Conservation (phyloP, 2,797 vertebrate species). For the Sebastes itinus region DNA sequence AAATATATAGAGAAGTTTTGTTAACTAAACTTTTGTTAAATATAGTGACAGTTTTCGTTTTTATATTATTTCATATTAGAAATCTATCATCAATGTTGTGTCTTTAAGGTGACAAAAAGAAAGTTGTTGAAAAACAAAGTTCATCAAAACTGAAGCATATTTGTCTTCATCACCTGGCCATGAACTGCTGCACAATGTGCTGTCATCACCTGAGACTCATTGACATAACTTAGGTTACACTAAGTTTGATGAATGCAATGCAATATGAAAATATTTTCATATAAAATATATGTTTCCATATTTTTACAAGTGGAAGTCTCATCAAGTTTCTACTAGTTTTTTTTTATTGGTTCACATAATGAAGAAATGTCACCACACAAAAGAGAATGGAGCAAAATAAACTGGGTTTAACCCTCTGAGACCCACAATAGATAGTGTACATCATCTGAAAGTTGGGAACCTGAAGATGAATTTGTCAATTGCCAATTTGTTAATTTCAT, state of each 20-base stretch:
- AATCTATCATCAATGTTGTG: not conserved
- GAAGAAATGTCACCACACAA: constrained; percentile 29
- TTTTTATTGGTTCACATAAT: constrained; percentile 21
- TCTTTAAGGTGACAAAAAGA: not conserved
- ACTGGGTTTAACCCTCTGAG: not conserved
- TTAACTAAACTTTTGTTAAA: not conserved
- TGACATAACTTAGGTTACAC: constrained; percentile 7
- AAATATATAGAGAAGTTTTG: not conserved
- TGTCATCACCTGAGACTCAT: constrained; percentile 40
- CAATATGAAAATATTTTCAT: constrained; percentile 43
- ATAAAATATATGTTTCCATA: constrained; percentile 27
- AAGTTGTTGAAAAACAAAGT: not conserved
- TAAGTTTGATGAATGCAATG: not conserved
- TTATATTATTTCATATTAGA: not conserved
- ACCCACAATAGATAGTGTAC: too few species aligned
- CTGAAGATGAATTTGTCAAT: too few species aligned
- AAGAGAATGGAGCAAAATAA: not conserved
- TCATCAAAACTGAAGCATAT: not conserved
- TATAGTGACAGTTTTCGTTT: not conserved
- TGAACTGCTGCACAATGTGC: constrained; percentile 38
- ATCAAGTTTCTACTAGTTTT: constrained; percentile 21
- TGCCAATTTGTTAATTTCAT: too few species aligned
- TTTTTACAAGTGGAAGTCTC: constrained; percentile 12
- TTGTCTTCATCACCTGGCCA: constrained; percentile 24
- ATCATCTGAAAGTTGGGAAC: too few species aligned